Evolutionary conservation across 2,888 invertebrate genomes (phyloP).

Genomic region (Ophraella communa): DNA sequence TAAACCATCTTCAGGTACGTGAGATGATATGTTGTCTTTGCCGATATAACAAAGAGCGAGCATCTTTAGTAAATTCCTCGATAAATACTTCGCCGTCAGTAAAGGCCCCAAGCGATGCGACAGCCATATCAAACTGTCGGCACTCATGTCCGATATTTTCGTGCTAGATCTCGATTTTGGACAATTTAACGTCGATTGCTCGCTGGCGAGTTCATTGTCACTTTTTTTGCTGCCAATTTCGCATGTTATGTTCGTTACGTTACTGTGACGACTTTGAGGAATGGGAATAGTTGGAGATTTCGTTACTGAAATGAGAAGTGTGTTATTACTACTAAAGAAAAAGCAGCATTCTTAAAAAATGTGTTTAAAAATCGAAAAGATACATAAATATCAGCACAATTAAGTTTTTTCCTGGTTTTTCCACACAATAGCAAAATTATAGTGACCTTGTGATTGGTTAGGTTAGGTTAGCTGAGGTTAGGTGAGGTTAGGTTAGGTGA

Average conservation of each 20-base stretch:
- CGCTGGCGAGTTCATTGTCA: slow-evolving; percentile 54
- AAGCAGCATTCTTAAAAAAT: no score
- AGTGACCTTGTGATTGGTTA: no score
- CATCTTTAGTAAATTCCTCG: slow-evolving; percentile 92
- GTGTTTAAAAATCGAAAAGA: no score
- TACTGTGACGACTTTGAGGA: slow-evolving; percentile 63
- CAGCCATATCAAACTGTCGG: slow-evolving; percentile 89
- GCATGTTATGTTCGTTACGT: slow-evolving; percentile 64
- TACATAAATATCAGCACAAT: no score
- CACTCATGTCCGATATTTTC: slow-evolving; percentile 85
- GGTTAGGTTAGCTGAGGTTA: no score
- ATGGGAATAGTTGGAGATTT: slow-evolving; percentile 75
- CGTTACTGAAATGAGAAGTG: slow-evolving; percentile 29
- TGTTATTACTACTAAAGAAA: neutral
- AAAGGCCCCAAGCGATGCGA: slow-evolving; percentile 94
- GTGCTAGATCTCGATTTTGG: slow-evolving; percentile 40
- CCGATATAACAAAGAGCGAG: slow-evolving; percentile 92
- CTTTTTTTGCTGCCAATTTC: slow-evolving; percentile 70
- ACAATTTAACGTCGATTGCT: slow-evolving; percentile 3
- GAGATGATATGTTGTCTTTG: slow-evolving; percentile 67
- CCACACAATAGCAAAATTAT: no score
- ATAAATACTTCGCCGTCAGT: slow-evolving; percentile 87
- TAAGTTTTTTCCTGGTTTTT: no score
- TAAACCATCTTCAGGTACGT: slow-evolving; percentile 59
- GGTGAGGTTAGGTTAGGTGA: no score